A percentile compares a stretch with the other conserved stretches of the same genome.
These are phyloP conservation scores for Donacobius atricapilla DNA, from an alignment of 2,113 vertebrate species.

Conservation along the genomic window DNA sequence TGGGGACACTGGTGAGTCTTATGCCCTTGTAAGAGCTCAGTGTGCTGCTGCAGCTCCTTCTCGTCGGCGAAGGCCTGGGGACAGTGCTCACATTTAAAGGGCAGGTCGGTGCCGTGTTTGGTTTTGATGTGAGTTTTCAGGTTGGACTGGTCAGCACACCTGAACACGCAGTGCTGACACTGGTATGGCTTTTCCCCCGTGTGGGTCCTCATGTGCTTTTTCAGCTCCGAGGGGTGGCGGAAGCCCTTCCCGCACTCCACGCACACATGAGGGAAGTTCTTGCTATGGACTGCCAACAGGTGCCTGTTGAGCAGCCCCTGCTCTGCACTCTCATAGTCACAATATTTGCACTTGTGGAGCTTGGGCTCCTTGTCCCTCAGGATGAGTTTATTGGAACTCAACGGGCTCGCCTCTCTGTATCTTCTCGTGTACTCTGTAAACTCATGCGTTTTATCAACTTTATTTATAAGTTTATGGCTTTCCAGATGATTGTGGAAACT, in stretches of 20 bases:
- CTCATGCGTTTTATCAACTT: conserved; percentile 83
- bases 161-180: conserved; percentile 94
- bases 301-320: conserved; percentile 97
- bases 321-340: conserved; percentile 96
- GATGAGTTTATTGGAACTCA: conserved; percentile 96
- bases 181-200: conserved; percentile 98
- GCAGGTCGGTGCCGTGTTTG: conserved; percentile 91
- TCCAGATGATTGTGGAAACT: conserved; percentile 99
- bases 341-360: conserved; percentile 97
- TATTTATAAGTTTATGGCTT: conserved; percentile 96
- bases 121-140: conserved; percentile 99
- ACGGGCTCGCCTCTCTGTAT: conserved; percentile 92
- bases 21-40: conserved; percentile 94
- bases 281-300: conserved; percentile 94
- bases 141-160: conserved; percentile 97
- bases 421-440: conserved; percentile 92
- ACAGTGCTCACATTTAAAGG: conserved; percentile 95
- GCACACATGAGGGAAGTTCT: conserved; percentile 96
- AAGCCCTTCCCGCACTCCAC: conserved; percentile 98
- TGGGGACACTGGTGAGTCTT: conserved; percentile 98
- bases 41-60: conserved; percentile 90
- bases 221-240: conserved; percentile 96
- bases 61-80: conserved; percentile 93
- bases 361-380: conserved; percentile 95
- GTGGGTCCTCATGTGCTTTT: conserved; percentile 99